Conservation (phyloP, 2,888 invertebrate species). For the Drosophila villosipedis region DNA sequence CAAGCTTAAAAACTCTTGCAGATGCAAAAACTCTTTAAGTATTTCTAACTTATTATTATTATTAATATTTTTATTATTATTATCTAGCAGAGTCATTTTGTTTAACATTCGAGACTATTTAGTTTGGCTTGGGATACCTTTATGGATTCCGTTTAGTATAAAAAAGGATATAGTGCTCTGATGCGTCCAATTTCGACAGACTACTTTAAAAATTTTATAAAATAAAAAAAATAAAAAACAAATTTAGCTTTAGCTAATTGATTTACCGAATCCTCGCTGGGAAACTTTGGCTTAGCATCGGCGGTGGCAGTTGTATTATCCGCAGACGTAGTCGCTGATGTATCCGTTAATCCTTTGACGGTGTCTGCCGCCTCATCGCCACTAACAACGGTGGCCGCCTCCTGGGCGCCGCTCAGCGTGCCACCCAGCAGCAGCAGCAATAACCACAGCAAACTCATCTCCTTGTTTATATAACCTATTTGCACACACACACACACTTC, state of each 20-base stretch:
- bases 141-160: not conserved
- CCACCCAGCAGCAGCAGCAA: constrained; percentile 46
- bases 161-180: not conserved
- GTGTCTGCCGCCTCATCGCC: constrained; percentile 26
- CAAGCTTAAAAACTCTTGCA: too few relatives aligned
- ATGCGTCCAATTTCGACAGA: not conserved
- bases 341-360: constrained; percentile 9
- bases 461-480: constrained; percentile 13
- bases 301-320: not conserved
- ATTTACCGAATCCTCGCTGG: constrained; percentile 44
- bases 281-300: constrained; percentile 15
- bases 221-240: not conserved
- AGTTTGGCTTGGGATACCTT: not conserved
- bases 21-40: not conserved
- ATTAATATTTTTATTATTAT: not conserved
- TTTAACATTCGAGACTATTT: not conserved
- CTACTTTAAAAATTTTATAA: not conserved
- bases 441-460: constrained; percentile 55
- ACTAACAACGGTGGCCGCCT: constrained; percentile 25
- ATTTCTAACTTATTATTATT: not conserved
- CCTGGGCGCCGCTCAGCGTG: constrained; percentile 35
- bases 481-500: constrained; percentile 9
- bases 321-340: not conserved
- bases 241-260: not conserved
- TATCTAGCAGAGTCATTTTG: not conserved